Percentiles rank a stretch among this genome's conserved stretches.
phyloP scores from a whole-genome alignment of 2,797 vertebrate genomes.

The Spinibarbus caldwelli region DNA sequence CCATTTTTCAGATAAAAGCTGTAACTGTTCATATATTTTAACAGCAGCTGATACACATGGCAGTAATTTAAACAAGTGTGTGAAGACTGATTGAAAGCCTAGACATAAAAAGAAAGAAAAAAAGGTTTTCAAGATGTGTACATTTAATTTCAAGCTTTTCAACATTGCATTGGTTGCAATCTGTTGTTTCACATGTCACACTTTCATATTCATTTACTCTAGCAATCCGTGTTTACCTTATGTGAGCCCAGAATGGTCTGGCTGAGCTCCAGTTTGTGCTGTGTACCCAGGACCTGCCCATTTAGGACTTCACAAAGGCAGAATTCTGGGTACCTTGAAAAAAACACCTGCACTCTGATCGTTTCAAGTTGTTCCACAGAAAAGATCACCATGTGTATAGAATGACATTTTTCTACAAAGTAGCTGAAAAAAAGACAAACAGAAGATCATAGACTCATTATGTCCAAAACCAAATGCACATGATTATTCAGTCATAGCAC shows the following conservation, averaged over 20 bases:
- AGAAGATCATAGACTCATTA: background rate
- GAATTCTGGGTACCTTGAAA: conserved; percentile 15
- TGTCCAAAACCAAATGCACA: background rate
- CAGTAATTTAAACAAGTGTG: conserved; percentile 71
- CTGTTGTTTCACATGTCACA: background rate
- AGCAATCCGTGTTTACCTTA: conserved; percentile 19
- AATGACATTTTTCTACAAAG: background rate
- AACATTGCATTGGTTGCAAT: background rate
- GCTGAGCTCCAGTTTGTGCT: background rate
- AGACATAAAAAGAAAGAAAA: conserved; percentile 21
- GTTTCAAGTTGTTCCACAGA: conserved; percentile 14
- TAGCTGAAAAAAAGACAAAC: conserved; percentile 34
- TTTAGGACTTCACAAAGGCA: conserved; percentile 18
- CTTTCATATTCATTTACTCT: background rate
- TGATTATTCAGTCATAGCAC: background rate
- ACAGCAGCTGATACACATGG: conserved; percentile 65
- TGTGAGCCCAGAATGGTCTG: background rate
- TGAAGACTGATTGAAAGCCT: conserved; percentile 71
- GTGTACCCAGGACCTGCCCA: background rate
- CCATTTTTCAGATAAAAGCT: conserved; percentile 66
- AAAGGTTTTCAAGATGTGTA: background rate
- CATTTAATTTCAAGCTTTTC: background rate
- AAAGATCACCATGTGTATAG: conserved; percentile 7
- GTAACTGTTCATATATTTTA: conserved; percentile 73
- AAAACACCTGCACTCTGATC: conserved; percentile 13